These are phyloP conservation scores for Manduca sexta DNA, from an alignment of 1,140 invertebrate species.

Conservation along the genomic window DNA sequence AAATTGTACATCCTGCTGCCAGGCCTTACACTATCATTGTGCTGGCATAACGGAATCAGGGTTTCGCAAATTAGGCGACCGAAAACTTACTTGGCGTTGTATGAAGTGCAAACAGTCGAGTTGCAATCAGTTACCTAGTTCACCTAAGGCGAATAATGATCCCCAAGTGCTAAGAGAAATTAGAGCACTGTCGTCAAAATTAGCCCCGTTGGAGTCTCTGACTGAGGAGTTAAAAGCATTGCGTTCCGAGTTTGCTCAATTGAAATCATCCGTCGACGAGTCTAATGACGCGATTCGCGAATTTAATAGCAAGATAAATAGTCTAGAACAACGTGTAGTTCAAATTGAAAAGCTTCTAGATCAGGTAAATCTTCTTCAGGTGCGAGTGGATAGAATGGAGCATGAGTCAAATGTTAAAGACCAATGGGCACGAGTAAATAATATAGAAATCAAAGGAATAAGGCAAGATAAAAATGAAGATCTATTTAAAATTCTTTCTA, in stretches of 20 bases:
- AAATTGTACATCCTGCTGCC: not conserved
- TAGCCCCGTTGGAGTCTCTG: not conserved
- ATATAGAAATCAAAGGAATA: slow-evolving; percentile 14
- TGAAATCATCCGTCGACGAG: not conserved
- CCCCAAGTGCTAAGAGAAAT: not conserved
- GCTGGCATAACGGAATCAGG: slow-evolving; percentile 5
- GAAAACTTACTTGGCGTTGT: slow-evolving; percentile 5
- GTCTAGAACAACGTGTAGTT: not conserved
- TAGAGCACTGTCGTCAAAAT: not conserved
- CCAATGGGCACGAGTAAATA: slow-evolving; percentile 13
- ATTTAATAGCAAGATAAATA: not conserved
- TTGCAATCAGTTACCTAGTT: not conserved
- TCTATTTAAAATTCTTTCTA: slow-evolving; percentile 5
- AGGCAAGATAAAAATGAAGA: slow-evolving; percentile 6
- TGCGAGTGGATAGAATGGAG: not conserved
- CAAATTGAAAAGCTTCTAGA: not conserved
- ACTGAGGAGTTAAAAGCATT: slow-evolving; percentile 2
- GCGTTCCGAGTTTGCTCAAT: not conserved
- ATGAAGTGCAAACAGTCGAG: not conserved
- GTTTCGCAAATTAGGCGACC: slow-evolving; percentile 6
- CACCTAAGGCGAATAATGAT: not conserved
- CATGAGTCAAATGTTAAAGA: not conserved
- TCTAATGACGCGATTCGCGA: not conserved
- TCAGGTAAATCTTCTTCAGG: not conserved
- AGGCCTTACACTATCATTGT: not conserved